Conservation (phyloP, 1,140 invertebrate genomes). For the Drosophila simulans region DNA sequence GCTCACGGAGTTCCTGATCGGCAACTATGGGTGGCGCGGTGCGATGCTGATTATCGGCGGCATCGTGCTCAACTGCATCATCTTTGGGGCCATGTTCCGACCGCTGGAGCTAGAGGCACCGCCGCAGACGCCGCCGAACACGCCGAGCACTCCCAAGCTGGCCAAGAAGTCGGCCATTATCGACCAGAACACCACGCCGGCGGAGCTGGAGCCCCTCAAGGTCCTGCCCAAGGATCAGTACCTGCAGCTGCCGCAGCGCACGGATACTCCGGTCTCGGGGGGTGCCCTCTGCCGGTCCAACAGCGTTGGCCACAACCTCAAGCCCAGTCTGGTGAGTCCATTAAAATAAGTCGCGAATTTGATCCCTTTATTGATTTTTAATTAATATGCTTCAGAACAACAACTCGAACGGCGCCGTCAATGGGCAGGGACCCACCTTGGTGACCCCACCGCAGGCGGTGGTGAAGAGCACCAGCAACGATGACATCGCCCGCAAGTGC, state of each 20-base stretch:
- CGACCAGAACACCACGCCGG: constrained; percentile 79
- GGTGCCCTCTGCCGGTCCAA: constrained; percentile 71
- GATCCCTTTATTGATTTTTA: neutral
- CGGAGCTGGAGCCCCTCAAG: constrained; percentile 74
- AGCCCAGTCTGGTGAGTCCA: constrained; percentile 50
- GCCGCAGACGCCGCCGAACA: constrained; percentile 56
- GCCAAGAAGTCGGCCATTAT: constrained; percentile 63
- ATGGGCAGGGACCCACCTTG: constrained; percentile 34
- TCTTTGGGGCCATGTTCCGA: constrained; percentile 93
- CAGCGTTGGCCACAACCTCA: constrained; percentile 74
- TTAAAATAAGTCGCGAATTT: neutral
- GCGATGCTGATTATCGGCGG: constrained; percentile 92
- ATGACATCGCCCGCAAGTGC: constrained; percentile 63
- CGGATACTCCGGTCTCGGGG: constrained; percentile 16
- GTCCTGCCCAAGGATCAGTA: constrained; percentile 65
- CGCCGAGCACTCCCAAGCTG: constrained; percentile 44
- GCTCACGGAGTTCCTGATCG: constrained; percentile 88
- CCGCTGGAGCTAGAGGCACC: constrained; percentile 86
- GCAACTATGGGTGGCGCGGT: constrained; percentile 88
- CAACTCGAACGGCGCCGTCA: constrained; percentile 59
- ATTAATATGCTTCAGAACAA: constrained; percentile 52
- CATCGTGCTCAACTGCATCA: constrained; percentile 92
- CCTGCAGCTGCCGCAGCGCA: constrained; percentile 63
- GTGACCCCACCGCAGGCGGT: constrained; percentile 11
- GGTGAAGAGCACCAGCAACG: constrained; percentile 73